Conservation (phyloP, 2,113 vertebrate genomes). For the Psammodynastes pulverulentus region DNA sequence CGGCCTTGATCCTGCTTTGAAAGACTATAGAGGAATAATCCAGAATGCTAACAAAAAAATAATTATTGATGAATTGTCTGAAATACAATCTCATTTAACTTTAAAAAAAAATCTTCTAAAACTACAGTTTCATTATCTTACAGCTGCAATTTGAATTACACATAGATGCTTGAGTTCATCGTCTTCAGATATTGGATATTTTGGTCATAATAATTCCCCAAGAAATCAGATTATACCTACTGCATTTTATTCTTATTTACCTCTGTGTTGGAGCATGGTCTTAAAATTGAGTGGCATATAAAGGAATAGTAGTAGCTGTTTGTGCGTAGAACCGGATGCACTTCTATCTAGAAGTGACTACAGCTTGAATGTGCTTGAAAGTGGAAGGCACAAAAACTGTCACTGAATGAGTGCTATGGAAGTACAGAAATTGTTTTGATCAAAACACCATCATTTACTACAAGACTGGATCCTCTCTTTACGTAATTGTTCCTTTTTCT, state of each 20-base stretch:
- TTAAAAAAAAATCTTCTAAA: not conserved
- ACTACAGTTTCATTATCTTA: constrained; percentile 42
- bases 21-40: not conserved
- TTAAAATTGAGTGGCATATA: not conserved
- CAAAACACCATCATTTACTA: not conserved
- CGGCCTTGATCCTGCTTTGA: not conserved
- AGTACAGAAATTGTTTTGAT: not conserved
- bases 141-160: constrained; percentile 57
- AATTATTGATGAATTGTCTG: not conserved
- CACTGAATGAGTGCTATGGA: not conserved
- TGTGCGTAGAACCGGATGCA: not conserved
- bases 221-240: not conserved
- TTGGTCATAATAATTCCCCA: not conserved
- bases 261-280: not conserved
- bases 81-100: not conserved
- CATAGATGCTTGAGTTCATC: constrained; percentile 42
- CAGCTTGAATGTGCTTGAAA: not conserved
- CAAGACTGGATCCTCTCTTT: not conserved
- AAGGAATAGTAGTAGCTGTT: not conserved
- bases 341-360: not conserved
- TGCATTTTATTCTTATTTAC: not conserved
- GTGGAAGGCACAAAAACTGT: not conserved
- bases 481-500: not conserved
- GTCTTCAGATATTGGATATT: constrained; percentile 35
- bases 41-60: no score